phyloP scores from a whole-genome alignment of 2,797 vertebrate species.

The Cirrhinus molitorella region DNA sequence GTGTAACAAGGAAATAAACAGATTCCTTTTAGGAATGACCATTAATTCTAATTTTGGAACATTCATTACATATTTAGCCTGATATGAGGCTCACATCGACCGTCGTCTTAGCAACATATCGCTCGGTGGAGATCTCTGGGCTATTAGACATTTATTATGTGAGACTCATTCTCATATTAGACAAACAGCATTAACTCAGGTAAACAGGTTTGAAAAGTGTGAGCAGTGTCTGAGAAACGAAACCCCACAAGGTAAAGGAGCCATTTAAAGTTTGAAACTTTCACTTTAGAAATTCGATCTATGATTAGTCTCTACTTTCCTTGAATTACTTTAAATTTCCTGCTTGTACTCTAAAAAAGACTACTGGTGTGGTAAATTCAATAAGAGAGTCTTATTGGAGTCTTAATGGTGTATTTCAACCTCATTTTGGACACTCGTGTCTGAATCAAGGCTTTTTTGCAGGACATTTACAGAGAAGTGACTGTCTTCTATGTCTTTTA shows the following conservation, averaged over 20 bases:
- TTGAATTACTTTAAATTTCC: conserved; percentile 42
- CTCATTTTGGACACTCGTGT: neutral
- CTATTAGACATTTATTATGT: conserved; percentile 13
- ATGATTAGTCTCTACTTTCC: conserved; percentile 39
- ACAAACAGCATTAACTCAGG: conserved; percentile 37
- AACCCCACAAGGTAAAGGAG: conserved; percentile 15
- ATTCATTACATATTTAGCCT: conserved; percentile 24
- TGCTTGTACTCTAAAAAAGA: conserved; percentile 46
- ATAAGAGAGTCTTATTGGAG: conserved; percentile 41
- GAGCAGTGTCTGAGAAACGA: neutral
- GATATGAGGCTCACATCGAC: conserved; percentile 19
- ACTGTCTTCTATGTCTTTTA: conserved; percentile 41
- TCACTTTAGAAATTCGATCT: conserved; percentile 38
- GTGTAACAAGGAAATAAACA: neutral
- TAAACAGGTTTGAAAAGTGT: conserved; percentile 9
- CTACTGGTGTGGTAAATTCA: conserved; percentile 23
- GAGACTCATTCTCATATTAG: conserved; percentile 24
- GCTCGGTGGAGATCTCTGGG: neutral
- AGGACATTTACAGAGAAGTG: conserved; percentile 28
- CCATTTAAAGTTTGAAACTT: conserved; percentile 49
- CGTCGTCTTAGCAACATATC: conserved; percentile 5
- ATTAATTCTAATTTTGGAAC: conserved; percentile 20
- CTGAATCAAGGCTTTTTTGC: conserved; percentile 9
- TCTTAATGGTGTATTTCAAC: conserved; percentile 41
- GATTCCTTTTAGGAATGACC: conserved; percentile 1